These are phyloP conservation scores for Polietes domitor DNA, from an alignment of 2,888 invertebrate species.

Conservation along the genomic window DNA sequence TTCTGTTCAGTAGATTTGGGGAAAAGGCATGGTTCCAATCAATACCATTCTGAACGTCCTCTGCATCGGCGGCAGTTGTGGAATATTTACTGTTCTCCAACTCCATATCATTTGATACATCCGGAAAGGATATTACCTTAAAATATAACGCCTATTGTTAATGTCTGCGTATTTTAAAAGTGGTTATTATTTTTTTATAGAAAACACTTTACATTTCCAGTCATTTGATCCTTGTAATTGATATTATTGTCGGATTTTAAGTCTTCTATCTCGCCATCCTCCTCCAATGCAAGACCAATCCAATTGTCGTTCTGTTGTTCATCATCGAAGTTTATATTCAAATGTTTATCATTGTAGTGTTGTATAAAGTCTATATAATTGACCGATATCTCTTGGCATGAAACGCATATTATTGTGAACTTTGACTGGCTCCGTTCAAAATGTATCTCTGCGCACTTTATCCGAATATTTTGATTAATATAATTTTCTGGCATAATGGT, in stretches of 20 bases:
- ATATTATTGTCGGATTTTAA: background rate
- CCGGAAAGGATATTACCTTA: background rate
- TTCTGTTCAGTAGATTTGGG: slow-evolving; percentile 44
- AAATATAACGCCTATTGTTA: background rate
- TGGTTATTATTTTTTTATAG: background rate
- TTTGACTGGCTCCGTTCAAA: slow-evolving; percentile 57
- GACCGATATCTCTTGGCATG: slow-evolving; percentile 65
- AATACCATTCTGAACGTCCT: slow-evolving; percentile 30
- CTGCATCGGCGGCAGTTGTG: background rate
- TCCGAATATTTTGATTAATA: no score
- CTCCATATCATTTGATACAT: background rate
- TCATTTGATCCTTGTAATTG: slow-evolving; percentile 7
- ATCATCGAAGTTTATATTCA: slow-evolving; percentile 6
- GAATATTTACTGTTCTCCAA: background rate
- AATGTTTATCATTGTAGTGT: slow-evolving; percentile 68
- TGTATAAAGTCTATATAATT: slow-evolving; percentile 65
- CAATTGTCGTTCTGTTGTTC: slow-evolving; percentile 4
- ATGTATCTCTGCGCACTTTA: slow-evolving; percentile 72
- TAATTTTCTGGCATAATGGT: no score
- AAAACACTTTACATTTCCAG: background rate
- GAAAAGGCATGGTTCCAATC: slow-evolving; percentile 61
- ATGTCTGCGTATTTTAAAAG: background rate
- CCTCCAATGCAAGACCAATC: background rate
- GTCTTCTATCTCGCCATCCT: background rate
- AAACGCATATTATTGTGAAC: slow-evolving; percentile 68